These are phyloP conservation scores for Zhuqinia jingwanae DNA, from an alignment of 2,888 invertebrate species.

Conservation along the genomic window DNA sequence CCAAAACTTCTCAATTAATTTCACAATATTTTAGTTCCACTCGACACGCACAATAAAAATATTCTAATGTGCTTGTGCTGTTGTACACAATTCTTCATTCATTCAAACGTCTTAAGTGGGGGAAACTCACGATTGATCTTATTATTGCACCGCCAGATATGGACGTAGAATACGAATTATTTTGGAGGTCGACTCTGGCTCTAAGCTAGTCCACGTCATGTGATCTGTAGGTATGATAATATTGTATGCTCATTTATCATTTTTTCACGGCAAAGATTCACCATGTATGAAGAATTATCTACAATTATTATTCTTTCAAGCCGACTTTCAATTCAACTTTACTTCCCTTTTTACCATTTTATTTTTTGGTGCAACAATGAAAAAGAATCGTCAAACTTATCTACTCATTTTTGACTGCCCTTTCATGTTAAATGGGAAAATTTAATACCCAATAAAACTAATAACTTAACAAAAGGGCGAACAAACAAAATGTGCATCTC, in stretches of 20 bases:
- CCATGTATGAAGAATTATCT: too few relatives aligned
- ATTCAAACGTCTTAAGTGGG: background rate
- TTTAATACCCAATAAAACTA: conserved; percentile 16
- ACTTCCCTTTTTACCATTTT: too few relatives aligned
- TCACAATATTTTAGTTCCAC: too few relatives aligned
- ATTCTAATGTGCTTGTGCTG: background rate
- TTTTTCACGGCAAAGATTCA: too few relatives aligned
- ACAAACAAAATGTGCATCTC: conserved; percentile 12
- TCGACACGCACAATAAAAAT: too few relatives aligned
- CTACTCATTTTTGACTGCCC: background rate
- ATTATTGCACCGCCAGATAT: background rate
- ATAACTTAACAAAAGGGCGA: conserved; percentile 7
- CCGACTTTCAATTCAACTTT: background rate
- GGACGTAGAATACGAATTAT: background rate
- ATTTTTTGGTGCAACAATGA: too few relatives aligned
- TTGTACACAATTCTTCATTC: background rate
- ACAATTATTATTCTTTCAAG: too few relatives aligned
- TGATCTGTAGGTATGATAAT: too few relatives aligned
- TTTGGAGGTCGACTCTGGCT: background rate
- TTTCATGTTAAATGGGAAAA: conserved; percentile 20
- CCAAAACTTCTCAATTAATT: conserved; percentile 3
- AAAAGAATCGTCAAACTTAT: background rate
- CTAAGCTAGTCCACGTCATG: too few relatives aligned
- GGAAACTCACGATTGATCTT: background rate
- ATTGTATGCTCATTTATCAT: conserved; percentile 8